phyloP scores from a whole-genome alignment of 2,113 vertebrate species.

The Phodopus roborovskii region DNA sequence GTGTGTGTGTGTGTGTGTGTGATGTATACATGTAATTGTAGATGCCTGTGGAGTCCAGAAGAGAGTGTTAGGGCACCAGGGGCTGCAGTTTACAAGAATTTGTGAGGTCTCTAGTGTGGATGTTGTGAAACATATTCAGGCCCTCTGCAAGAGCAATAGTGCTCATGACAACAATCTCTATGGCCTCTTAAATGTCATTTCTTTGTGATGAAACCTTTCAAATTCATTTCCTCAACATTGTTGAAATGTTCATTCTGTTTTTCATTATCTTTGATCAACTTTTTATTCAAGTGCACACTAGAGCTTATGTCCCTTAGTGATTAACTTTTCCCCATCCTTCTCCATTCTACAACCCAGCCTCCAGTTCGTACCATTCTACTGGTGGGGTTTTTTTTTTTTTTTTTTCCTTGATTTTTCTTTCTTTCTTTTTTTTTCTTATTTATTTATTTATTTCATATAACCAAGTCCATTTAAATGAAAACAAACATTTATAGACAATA shows the following conservation, averaged over 20 bases:
- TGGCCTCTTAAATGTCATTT: not conserved
- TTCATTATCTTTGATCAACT: not conserved
- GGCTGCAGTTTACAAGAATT: not conserved
- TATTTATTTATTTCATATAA: no score
- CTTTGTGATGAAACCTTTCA: not conserved
- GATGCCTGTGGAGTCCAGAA: not conserved
- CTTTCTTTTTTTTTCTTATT: no score
- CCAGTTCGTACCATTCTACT: not conserved
- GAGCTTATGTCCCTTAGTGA: no score
- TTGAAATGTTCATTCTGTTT: not conserved
- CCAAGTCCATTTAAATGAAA: no score
- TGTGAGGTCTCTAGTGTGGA: not conserved
- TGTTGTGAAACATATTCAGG: not conserved
- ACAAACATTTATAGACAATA: no score
- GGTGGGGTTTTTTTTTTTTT: no score
- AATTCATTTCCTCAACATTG: not conserved
- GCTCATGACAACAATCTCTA: not conserved
- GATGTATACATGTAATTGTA: not conserved
- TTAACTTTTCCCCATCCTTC: not conserved
- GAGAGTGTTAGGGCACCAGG: not conserved
- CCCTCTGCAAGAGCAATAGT: not conserved
- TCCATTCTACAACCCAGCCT: not conserved
- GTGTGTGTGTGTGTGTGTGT: not conserved
- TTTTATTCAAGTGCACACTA: not conserved
- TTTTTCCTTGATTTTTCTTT: no score